phyloP scores from a whole-genome alignment of 2,113 vertebrate species.

The Otis tarda region DNA sequence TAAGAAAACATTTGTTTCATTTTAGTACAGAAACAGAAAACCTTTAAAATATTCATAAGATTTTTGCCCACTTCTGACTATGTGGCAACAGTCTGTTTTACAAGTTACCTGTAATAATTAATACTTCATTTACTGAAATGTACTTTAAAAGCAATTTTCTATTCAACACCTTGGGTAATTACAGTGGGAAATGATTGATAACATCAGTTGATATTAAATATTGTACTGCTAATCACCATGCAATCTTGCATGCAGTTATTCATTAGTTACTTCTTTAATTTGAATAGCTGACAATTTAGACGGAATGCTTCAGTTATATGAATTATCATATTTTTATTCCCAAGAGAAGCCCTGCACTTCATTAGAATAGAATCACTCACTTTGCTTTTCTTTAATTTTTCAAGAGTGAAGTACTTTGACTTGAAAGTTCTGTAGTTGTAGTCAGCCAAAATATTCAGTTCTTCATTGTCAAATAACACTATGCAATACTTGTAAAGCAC shows the following conservation, averaged over 20 bases:
- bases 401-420: conserved; percentile 43
- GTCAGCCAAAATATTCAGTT: neutral
- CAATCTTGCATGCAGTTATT: conserved; percentile 54
- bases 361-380: conserved; percentile 10
- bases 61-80: neutral
- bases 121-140: conserved; percentile 30
- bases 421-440: conserved; percentile 29
- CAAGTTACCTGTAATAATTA: conserved; percentile 24
- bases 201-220: conserved; percentile 56
- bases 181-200: conserved; percentile 55
- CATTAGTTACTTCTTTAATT: conserved; percentile 64
- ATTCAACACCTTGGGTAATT: conserved; percentile 57
- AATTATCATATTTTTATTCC: conserved; percentile 30
- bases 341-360: neutral
- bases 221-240: conserved; percentile 57
- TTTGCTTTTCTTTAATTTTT: conserved; percentile 51
- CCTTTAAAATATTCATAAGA: neutral
- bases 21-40: neutral
- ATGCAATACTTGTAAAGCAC: neutral
- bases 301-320: conserved; percentile 24
- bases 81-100: neutral
- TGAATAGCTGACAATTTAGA: conserved; percentile 46
- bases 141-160: conserved; percentile 61
- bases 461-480: neutral
- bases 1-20: neutral